phyloP scores from a whole-genome alignment of 2,113 vertebrate species.

The Campylomormyrus tamandua region DNA sequence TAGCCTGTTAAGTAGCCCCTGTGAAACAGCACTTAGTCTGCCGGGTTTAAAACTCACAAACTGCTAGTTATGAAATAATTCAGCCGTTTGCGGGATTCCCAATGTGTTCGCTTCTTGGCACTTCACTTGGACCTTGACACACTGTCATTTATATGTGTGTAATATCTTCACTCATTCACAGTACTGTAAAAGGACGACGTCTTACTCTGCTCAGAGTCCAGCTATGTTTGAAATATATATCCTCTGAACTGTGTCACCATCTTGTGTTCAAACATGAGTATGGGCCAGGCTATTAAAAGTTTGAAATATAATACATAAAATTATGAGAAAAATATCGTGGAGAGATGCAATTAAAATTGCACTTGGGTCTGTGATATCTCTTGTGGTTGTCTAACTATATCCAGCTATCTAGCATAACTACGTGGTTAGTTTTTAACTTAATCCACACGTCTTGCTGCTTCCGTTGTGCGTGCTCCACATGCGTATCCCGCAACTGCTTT shows the following conservation, averaged over 20 bases:
- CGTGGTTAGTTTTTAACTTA: slow-evolving; percentile 17
- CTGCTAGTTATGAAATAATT: neutral
- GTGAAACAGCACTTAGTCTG: neutral
- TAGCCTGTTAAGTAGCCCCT: neutral
- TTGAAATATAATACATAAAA: neutral
- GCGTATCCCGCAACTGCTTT: neutral
- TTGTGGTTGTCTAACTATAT: neutral
- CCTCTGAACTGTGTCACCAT: neutral
- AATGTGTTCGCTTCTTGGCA: neutral
- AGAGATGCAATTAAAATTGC: neutral
- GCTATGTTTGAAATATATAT: neutral
- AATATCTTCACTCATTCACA: neutral
- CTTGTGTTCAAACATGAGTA: neutral
- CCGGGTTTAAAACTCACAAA: neutral
- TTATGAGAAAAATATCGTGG: neutral
- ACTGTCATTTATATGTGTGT: neutral
- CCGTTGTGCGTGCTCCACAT: slow-evolving; percentile 25
- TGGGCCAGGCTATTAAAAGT: neutral
- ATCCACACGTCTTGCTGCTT: slow-evolving; percentile 35
- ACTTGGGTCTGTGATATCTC: neutral
- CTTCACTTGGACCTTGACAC: neutral
- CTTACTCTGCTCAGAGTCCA: neutral
- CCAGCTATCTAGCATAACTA: neutral
- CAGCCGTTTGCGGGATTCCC: neutral
- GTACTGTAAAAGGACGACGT: neutral